A percentile compares a stretch with the other conserved stretches of the same genome.
Evolutionary conservation across 2,797 vertebrate species (phyloP).

Genomic region (Fundulus diaphanus): DNA sequence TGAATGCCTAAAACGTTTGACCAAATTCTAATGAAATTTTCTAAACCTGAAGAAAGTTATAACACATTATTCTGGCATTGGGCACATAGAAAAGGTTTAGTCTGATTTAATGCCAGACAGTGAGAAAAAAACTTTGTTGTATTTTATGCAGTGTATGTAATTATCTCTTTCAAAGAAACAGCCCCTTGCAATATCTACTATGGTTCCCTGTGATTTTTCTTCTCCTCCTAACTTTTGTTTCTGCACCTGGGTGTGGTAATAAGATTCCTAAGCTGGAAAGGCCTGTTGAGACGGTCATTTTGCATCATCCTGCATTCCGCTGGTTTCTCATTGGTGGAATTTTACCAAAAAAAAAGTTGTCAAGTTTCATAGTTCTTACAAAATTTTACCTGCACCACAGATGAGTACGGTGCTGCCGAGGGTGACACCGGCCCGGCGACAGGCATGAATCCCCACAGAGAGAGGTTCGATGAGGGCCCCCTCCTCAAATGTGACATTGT

Average conservation of each 20-base stretch:
- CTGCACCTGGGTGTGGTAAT: conserved; percentile 21
- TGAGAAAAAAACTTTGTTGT: neutral
- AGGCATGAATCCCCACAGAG: conserved; percentile 96
- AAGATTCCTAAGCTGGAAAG: conserved; percentile 8
- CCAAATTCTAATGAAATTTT: neutral
- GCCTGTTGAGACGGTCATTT: neutral
- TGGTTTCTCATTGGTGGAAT: neutral
- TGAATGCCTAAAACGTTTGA: neutral
- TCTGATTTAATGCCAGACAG: neutral
- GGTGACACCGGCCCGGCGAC: conserved; percentile 87
- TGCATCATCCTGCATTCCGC: neutral
- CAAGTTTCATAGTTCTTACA: neutral
- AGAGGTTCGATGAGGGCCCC: conserved; percentile 95
- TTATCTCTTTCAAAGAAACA: conserved; percentile 33
- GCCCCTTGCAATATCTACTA: neutral
- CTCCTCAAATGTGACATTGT: conserved; percentile 95
- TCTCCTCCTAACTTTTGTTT: conserved; percentile 9
- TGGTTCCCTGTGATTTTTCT: conserved; percentile 20
- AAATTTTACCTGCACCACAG: conserved; percentile 89
- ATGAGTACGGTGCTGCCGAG: conserved; percentile 91
- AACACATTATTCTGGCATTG: neutral
- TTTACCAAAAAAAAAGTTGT: neutral
- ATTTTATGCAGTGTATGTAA: neutral
- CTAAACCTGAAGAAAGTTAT: neutral
- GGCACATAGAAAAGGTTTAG: neutral